Evolutionary conservation across 35 echinoderm and acorn worm genomes (phyloP), one percentile per base, ranked within the genome.

Genomic region (Chiridota heheva): DNA sequence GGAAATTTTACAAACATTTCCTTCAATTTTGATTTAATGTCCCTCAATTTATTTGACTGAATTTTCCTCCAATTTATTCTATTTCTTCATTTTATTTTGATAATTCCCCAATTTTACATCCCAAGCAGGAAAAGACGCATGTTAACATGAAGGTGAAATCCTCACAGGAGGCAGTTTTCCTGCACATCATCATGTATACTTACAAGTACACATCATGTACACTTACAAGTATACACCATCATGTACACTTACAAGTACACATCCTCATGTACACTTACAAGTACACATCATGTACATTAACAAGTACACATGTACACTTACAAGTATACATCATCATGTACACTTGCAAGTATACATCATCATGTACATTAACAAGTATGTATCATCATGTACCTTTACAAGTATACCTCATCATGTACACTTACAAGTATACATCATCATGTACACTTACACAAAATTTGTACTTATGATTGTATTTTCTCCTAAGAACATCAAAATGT

Each of bases 211-310:
- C n/a, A n/a, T n/a, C 8, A 65, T 65, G 28, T 15, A 18, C 10
- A 8, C 28, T 8, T 18, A 28, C 10, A 65, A 15, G 61, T 7
- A 65, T 8, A 15, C 10, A 15, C 10, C 10, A 15, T 18, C 10
- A 15, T 76, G 53, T 48, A 55, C 28, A 44, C 17, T 41, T 32
- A 76, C 18, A 55, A 18, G 53, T 28, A 76, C 34, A 76, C 42
- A 76, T 28, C 44, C 42, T 25, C 34, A 76, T 28, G 22, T 53
- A 76, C 31, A 55, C 34, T 48, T 28, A 76, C 72, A 76, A 27
- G 53, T 30, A 76, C 18, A 48, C 18, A 44, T n/a, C n/a, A n/a
- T 16, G 20, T 16, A 44, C 40, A 48, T n/a, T 41, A 13, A 44
- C 34, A 55, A 17, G 30, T 8, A 41, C 42, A 55, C 16, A 76